A percentile compares a stretch with the other conserved stretches of the same genome.
Conservation (phyloP, 37 sponge, comb jelly and placozoan species). For the Bolinopsis microptera region DNA sequence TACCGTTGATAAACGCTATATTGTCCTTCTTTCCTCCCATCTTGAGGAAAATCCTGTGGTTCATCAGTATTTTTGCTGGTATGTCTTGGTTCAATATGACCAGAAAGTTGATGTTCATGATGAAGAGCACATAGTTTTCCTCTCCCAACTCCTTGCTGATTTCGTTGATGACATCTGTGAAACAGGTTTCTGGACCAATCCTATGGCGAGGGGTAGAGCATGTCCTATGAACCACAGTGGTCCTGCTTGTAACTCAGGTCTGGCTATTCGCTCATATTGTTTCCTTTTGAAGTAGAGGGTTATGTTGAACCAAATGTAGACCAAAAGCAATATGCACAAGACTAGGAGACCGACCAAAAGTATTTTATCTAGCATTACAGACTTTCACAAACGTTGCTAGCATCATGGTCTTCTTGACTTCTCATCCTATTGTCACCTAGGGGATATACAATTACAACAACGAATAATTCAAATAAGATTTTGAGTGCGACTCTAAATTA, state of each 20-base stretch:
- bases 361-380: not conserved
- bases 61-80: not conserved
- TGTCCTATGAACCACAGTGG: not conserved
- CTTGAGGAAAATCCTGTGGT: not conserved
- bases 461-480: too few relatives aligned
- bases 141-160: not conserved
- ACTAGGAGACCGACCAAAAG: not conserved
- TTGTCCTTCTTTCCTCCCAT: not conserved
- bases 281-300: not conserved
- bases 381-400: too few relatives aligned
- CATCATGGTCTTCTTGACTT: too few relatives aligned
- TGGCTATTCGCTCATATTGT: not conserved
- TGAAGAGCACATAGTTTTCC: not conserved
- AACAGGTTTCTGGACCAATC: not conserved
- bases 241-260: not conserved
- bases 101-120: not conserved
- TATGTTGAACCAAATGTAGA: not conserved
- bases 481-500: too few relatives aligned
- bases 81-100: not conserved
- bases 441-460: too few relatives aligned
- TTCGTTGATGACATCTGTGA: not conserved
- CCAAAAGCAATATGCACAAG: not conserved
- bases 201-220: too few relatives aligned
- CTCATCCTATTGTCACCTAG: too few relatives aligned
- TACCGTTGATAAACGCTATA: not conserved